Percentiles rank a stretch among this genome's conserved stretches.
Evolutionary conservation across 2,888 invertebrate species (phyloP).

Genomic region (Gandaritis pyraliata): DNA sequence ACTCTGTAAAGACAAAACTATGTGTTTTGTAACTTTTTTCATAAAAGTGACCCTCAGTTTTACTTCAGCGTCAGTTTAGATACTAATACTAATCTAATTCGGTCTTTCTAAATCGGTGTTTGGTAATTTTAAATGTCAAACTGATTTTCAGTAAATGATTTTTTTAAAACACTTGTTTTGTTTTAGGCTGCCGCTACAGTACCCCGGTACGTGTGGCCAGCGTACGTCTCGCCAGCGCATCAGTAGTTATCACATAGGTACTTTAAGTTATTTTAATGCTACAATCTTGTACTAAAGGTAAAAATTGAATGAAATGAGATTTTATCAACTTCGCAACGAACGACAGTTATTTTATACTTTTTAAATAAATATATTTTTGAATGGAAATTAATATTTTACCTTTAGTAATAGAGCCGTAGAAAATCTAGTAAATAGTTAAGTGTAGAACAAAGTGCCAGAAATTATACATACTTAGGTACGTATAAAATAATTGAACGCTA

Average conservation of each 20-base stretch:
- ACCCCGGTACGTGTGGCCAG: slow-evolving; percentile 71
- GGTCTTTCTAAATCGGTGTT: no score
- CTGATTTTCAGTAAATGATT: no score
- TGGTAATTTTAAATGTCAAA: no score
- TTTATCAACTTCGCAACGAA: no score
- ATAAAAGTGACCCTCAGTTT: no score
- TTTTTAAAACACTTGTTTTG: slow-evolving; percentile 9
- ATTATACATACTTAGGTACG: slow-evolving; percentile 31
- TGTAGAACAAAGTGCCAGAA: slow-evolving; percentile 77
- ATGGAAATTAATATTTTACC: background rate
- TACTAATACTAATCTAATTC: no score
- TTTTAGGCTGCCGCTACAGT: slow-evolving; percentile 59
- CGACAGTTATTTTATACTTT: no score
- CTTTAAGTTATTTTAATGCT: slow-evolving; percentile 30
- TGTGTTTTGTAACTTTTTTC: no score
- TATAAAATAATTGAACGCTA: slow-evolving; percentile 21
- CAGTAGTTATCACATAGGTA: slow-evolving; percentile 50
- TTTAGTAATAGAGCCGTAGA: slow-evolving; percentile 59
- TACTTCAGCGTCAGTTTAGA: no score
- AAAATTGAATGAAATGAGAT: background rate
- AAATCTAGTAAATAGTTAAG: slow-evolving; percentile 59
- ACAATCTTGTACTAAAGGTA: slow-evolving; percentile 22
- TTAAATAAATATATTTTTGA: no score
- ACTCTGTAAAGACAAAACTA: no score
- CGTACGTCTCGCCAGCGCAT: slow-evolving; percentile 65